A percentile compares a stretch with the other conserved stretches of the same genome.
These are phyloP conservation scores for Timema cristinae DNA, from an alignment of 2,888 invertebrate species.

Conservation along the genomic window DNA sequence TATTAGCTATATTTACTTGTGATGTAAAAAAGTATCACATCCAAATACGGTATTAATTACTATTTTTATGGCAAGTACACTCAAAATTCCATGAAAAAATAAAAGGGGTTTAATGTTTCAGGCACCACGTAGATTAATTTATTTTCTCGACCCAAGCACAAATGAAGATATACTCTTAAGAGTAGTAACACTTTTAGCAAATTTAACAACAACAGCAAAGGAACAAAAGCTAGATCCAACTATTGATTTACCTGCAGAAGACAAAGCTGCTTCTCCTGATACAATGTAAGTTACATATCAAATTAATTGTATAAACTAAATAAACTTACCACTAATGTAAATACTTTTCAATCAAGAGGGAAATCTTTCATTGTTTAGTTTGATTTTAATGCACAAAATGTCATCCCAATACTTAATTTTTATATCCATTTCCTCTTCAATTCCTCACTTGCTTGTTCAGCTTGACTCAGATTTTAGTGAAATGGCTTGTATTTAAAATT, in stretches of 20 bases:
- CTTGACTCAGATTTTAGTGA: too few relatives aligned
- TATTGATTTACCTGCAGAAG: constrained; percentile 47
- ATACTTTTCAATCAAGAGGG: too few relatives aligned
- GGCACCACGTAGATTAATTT: constrained; percentile 49
- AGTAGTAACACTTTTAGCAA: constrained; percentile 50
- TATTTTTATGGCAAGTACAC: too few relatives aligned
- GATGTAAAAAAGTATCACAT: background rate
- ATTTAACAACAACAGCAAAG: constrained; percentile 46
- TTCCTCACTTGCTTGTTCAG: too few relatives aligned
- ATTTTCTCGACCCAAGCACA: constrained; percentile 45
- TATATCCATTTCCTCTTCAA: too few relatives aligned
- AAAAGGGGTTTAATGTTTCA: constrained; percentile 35
- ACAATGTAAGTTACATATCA: constrained; percentile 44
- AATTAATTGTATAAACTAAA: too few relatives aligned
- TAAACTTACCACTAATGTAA: too few relatives aligned
- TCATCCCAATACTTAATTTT: background rate
- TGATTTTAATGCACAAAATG: background rate
- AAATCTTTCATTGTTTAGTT: background rate
- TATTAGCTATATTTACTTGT: constrained; percentile 4
- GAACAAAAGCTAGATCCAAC: constrained; percentile 45
- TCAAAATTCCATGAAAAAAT: constrained; percentile 14
- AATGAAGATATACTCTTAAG: constrained; percentile 47
- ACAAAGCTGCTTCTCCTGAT: constrained; percentile 52
- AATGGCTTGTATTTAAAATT: too few relatives aligned
- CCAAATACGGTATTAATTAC: background rate